Percentiles rank a stretch among this genome's conserved stretches.
These are phyloP conservation scores for Eclectus roratus DNA, from an alignment of 2,113 vertebrate genomes.

Conservation along the genomic window DNA sequence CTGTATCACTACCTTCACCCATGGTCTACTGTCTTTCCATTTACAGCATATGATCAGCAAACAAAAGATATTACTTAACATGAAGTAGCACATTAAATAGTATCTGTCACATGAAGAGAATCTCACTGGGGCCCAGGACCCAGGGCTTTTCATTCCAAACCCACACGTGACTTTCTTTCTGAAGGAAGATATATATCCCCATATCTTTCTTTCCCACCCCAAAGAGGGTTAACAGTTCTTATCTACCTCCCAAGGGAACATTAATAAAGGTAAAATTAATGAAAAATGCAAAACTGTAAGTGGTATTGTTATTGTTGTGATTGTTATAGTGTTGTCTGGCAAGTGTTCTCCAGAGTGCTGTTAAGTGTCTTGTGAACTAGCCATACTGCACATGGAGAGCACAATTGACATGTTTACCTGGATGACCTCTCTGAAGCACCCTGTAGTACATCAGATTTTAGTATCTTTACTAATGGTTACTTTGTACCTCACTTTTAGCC, in stretches of 20 bases:
- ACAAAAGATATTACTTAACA: not conserved
- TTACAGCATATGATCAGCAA: not conserved
- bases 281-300: not conserved
- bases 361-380: not conserved
- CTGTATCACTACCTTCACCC: not conserved
- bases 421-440: not conserved
- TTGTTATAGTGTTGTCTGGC: not conserved
- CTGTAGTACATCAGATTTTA: not conserved
- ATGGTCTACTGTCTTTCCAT: not conserved
- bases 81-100: not conserved
- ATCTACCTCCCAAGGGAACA: not conserved
- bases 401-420: fast-evolving
- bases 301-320: not conserved
- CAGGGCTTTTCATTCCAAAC: not conserved
- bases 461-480: not conserved
- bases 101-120: not conserved
- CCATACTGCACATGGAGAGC: not conserved
- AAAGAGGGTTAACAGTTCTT: not conserved
- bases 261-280: not conserved
- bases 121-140: not conserved
- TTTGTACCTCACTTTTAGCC: not conserved
- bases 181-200: not conserved
- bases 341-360: not conserved
- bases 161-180: not conserved
- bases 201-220: not conserved